A percentile compares a stretch with the other conserved stretches of the same genome.
Conservation (phyloP, 2,888 invertebrate genomes). For the Galeruca laticollis region DNA sequence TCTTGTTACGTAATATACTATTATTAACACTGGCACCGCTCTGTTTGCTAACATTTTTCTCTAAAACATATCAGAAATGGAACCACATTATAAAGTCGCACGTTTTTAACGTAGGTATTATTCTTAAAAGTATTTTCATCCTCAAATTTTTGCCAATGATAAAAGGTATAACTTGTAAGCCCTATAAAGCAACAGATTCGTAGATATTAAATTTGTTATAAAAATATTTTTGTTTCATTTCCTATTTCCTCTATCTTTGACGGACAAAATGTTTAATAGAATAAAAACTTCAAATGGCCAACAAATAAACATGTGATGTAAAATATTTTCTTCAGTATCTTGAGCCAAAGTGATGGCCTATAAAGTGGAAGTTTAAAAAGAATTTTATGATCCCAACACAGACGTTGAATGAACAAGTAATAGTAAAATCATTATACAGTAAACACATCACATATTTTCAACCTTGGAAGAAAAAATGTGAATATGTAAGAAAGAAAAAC, state of each 20-base stretch:
- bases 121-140: constrained; percentile 22
- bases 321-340: too few species aligned
- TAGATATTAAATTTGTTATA: constrained; percentile 30
- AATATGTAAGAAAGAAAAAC: too few species aligned
- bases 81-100: constrained; percentile 14
- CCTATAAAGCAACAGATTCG: constrained; percentile 28
- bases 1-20: too few species aligned
- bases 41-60: constrained; percentile 28
- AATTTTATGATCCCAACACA: too few species aligned
- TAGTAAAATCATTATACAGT: too few species aligned
- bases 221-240: constrained; percentile 3
- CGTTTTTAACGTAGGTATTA: constrained; percentile 22
- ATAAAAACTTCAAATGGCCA: not conserved
- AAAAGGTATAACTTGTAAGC: constrained; percentile 26
- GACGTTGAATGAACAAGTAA: not conserved
- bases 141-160: constrained; percentile 27
- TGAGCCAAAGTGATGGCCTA: too few species aligned
- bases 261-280: too few species aligned
- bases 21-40: constrained; percentile 25
- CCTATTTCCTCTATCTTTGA: not conserved
- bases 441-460: too few species aligned
- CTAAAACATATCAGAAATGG: constrained; percentile 31
- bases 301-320: not conserved
- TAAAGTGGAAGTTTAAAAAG: too few species aligned
- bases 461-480: too few species aligned